Conservation (phyloP, 2,113 vertebrate genomes). For the Corythornis madagascariensis region DNA sequence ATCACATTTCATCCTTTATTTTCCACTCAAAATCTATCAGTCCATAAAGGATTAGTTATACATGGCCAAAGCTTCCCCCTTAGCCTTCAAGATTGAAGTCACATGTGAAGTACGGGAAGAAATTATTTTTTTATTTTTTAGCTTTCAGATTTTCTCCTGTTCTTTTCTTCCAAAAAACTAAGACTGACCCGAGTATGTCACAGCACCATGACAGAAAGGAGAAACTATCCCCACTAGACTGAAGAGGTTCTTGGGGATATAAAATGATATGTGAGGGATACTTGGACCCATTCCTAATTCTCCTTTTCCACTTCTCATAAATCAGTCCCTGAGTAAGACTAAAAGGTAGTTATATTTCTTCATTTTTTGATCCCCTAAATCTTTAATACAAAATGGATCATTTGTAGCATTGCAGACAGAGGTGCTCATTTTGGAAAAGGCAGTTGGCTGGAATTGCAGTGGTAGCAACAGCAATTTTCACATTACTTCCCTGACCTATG, state of each 20-base stretch:
- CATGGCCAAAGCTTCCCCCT: neutral
- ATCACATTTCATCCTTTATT: neutral
- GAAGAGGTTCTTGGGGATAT: neutral
- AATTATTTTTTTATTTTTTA: neutral
- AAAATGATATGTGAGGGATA: fast-evolving
- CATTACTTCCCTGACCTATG: neutral
- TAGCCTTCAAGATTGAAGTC: neutral
- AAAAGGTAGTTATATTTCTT: neutral
- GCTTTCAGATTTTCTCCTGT: neutral
- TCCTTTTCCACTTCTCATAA: neutral
- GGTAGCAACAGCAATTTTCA: neutral
- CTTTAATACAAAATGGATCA: neutral
- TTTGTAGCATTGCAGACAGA: neutral
- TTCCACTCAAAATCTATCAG: neutral
- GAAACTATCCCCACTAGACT: neutral
- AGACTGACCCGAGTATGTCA: neutral
- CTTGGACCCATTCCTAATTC: neutral
- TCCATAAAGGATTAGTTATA: neutral
- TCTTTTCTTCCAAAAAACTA: neutral
- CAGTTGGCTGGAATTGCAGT: neutral
- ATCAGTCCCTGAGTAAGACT: neutral
- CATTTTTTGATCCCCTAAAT: neutral
- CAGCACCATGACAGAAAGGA: neutral
- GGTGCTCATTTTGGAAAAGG: fast-evolving
- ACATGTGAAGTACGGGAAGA: neutral